Base-by-base conservation (phyloP, 2,797 vertebrate species). In the Oryzias dopingdopingensis region DNA sequence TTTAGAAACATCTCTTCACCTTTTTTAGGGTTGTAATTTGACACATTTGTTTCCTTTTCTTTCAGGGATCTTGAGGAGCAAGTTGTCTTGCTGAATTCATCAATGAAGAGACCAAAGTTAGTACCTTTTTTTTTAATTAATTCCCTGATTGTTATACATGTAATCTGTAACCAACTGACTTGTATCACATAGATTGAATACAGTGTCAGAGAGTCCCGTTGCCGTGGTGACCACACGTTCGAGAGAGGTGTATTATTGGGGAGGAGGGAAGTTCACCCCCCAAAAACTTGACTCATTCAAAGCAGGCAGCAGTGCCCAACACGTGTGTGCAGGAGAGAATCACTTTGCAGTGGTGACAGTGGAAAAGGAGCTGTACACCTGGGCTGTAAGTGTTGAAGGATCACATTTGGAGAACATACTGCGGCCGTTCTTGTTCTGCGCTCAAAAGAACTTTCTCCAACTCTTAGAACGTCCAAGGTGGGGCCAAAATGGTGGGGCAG, bases 261-360 rank as follows among this genome's bases (percentile, higher is more conserved):
- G 97, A 0, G 97, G 97, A 18, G 97, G 97, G n/a, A 98, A 96
- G 76, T 96, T 96, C 75, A 98, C 97, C 14, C 96, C 97, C 14
- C 97, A 99, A 90, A 98, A 97, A 87, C 75, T 98, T 56, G 97
- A 99, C 78, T 88, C 92, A n/a, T 98, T 99, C 84, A 98, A 96
- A 90, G 96, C 95, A 52, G 97, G 97, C 76, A 98, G 93, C 85
- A 94, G 94, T 17, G 95, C 96, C 2, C 96, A 96, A 59, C 95
- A 98, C 44, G 97, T 99, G 85, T 99, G 95, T 70, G 95, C 97
- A 15, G 96, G 97, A 62, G 97, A 97, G 83, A 97, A 93, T n/a
- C 97, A 99, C 88, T 99, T 99, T 80, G 96, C 97, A 3, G 96
- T 98, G 83, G 96, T 99, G 74, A 97, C 97, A 0, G 97, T 99